A percentile compares a stretch with the other conserved stretches of the same genome.
phyloP scores from a whole-genome alignment of 30 jellyfish, hydroid and myxozoan genomes.

The Morbakka virulenta region DNA sequence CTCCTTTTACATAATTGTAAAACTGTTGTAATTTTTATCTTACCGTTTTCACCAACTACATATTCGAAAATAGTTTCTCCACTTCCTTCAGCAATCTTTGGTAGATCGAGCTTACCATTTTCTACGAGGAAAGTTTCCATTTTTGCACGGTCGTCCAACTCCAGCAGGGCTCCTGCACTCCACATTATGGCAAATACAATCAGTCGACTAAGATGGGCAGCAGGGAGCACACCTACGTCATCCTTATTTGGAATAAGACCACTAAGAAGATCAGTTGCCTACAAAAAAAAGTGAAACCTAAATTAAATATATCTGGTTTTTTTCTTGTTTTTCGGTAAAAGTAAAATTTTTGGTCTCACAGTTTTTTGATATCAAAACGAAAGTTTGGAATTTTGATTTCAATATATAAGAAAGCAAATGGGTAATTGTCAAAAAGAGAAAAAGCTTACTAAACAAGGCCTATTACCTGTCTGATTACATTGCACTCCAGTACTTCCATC shows the following conservation, averaged over 20 bases:
- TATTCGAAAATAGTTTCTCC: conserved; percentile 77
- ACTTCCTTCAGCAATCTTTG: conserved; percentile 55
- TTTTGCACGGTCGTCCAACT: conserved; percentile 78
- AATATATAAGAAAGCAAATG: background rate
- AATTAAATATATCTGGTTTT: background rate
- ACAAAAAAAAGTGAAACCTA: background rate
- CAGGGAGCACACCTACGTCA: conserved; percentile 57
- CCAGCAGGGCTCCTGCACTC: conserved; percentile 97
- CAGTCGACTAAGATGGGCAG: conserved; percentile 61
- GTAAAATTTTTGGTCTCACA: too few species aligned
- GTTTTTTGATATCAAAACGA: too few species aligned
- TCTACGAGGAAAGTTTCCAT: conserved; percentile 65
- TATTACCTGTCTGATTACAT: conserved; percentile 71
- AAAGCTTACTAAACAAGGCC: background rate
- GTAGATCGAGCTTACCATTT: conserved; percentile 52
- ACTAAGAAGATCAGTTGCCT: conserved; percentile 84
- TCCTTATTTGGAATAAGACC: conserved; percentile 86
- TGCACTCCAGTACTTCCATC: conserved; percentile 85
- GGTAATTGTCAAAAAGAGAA: too few species aligned
- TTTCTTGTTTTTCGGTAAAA: background rate
- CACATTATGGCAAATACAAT: conserved; percentile 87
- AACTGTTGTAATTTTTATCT: too few species aligned
- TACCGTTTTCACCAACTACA: conserved; percentile 60
- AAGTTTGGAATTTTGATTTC: background rate
- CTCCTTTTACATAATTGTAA: too few species aligned